Evolutionary conservation across 2,113 vertebrate species (phyloP).

Genomic region (Balaeniceps rex): DNA sequence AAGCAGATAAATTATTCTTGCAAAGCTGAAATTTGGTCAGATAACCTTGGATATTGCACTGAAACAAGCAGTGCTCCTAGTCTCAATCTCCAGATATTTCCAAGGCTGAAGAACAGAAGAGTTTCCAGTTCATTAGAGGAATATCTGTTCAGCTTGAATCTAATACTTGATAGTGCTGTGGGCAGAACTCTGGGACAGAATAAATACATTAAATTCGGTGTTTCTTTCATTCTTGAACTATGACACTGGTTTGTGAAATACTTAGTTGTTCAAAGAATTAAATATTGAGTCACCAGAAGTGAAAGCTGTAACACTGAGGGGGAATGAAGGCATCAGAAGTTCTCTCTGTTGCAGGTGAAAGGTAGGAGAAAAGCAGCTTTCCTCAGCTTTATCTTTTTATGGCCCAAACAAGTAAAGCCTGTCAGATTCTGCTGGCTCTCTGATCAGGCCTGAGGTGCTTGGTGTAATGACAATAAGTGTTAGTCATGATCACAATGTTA

Average conservation of each 20-base stretch:
- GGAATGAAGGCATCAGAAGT: neutral
- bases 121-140: neutral
- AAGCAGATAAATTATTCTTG: neutral
- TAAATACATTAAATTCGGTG: neutral
- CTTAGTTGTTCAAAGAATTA: neutral
- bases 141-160: neutral
- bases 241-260: neutral
- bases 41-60: neutral
- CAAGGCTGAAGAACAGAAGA: neutral
- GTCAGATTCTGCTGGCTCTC: neutral
- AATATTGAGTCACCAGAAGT: neutral
- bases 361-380: neutral
- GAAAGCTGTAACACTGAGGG: neutral
- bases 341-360: neutral
- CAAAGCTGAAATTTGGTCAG: neutral
- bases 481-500: neutral
- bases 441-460: neutral
- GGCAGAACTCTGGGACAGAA: neutral
- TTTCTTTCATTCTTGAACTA: neutral
- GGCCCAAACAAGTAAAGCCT: neutral
- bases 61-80: neutral
- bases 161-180: neutral
- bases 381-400: neutral
- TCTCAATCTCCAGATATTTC: neutral
- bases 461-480: neutral